Conservation (phyloP, 2,888 invertebrate species). For the Cataglyphis altisquamis region DNA sequence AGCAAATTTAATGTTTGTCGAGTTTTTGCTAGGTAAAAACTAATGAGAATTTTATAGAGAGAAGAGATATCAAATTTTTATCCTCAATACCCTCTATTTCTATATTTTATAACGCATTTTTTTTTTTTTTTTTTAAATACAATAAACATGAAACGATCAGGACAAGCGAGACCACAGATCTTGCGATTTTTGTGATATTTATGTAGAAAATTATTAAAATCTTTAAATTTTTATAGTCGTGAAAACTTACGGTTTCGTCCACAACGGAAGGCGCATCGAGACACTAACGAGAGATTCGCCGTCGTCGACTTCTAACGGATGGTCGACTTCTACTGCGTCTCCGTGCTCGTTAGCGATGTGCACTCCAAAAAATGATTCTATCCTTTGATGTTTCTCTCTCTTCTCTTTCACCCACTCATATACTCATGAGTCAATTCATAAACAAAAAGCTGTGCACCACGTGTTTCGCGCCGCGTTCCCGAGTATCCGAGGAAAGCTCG, state of each 20-base stretch:
- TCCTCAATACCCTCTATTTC: too few relatives aligned
- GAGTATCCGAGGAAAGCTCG: constrained; percentile 18
- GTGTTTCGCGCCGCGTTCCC: constrained; percentile 27
- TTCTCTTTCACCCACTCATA: neutral
- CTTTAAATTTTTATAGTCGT: neutral
- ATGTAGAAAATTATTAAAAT: neutral
- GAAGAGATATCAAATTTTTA: neutral
- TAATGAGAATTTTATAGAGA: neutral
- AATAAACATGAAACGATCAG: neutral
- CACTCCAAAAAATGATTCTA: constrained; percentile 31
- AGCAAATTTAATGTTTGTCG: neutral
- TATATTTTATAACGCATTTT: neutral
- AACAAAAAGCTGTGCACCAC: constrained; percentile 49
- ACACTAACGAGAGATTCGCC: constrained; percentile 32
- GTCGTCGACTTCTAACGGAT: constrained; percentile 29
- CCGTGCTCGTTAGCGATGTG: constrained; percentile 29
- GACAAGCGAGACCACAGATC: neutral
- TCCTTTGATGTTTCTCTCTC: neutral
- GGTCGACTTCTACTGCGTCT: constrained; percentile 32
- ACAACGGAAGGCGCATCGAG: constrained; percentile 24
- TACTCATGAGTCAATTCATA: constrained; percentile 44
- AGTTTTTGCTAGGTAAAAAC: neutral
- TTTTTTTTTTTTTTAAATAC: too few relatives aligned
- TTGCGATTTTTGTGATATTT: neutral
- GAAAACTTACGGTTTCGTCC: constrained; percentile 26